These are phyloP conservation scores for Pemphredon lugubris DNA, from an alignment of 2,888 invertebrate genomes.

Conservation along the genomic window DNA sequence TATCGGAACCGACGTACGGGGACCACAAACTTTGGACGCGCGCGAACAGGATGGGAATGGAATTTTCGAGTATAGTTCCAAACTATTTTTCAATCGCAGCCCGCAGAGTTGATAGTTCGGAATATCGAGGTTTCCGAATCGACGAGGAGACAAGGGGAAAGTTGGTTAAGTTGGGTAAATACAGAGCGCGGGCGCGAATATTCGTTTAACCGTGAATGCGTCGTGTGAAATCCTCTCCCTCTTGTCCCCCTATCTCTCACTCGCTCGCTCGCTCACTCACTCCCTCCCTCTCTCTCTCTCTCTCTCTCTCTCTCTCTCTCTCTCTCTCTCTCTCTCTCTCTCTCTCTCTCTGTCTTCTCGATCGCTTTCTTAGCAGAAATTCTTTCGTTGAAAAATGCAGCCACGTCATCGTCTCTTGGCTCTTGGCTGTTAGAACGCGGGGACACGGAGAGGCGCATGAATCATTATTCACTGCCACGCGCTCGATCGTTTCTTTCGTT, in stretches of 20 bases:
- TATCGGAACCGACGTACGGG: background rate
- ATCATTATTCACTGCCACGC: slow-evolving; percentile 20
- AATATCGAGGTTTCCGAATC: slow-evolving; percentile 13
- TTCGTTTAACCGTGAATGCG: background rate
- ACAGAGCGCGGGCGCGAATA: background rate
- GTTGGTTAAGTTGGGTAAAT: background rate
- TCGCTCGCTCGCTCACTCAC: background rate
- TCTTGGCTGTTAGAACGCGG: no score
- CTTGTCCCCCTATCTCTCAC: slow-evolving; percentile 1
- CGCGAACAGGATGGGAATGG: background rate
- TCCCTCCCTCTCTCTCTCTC: slow-evolving; percentile 1
- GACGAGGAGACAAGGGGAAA: background rate
- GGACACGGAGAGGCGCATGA: slow-evolving; percentile 11
- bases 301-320: background rate
- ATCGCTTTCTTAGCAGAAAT: slow-evolving; percentile 25
- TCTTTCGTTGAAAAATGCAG: slow-evolving; percentile 8
- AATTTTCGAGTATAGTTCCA: slow-evolving; percentile 20
- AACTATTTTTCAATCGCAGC: slow-evolving; percentile 30
- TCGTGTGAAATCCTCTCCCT: background rate
- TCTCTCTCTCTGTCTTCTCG: no score
- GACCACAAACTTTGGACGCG: background rate
- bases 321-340: background rate
- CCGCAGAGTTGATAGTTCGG: background rate
- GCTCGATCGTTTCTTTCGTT: background rate
- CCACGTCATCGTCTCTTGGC: slow-evolving; percentile 39